Conservation (phyloP, 1,140 invertebrate species). For the Paralvinella palmiformis region DNA sequence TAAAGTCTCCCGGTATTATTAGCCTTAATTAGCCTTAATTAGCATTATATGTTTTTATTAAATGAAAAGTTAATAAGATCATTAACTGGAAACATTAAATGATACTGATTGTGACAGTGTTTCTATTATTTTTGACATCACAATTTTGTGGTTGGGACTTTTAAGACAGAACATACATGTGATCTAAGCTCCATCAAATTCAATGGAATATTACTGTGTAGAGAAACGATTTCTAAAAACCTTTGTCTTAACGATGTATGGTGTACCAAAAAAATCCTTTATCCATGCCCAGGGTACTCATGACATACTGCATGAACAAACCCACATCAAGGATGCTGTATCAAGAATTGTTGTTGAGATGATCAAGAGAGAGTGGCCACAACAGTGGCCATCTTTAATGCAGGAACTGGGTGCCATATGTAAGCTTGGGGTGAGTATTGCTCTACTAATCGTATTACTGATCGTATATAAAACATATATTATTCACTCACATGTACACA, state of each 20-base stretch:
- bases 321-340: conserved; percentile 77
- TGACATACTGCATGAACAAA: conserved; percentile 51
- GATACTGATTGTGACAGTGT: background rate
- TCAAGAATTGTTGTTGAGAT: conserved; percentile 86
- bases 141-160: background rate
- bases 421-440: conserved; percentile 54
- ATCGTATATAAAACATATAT: too few relatives aligned
- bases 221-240: background rate
- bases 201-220: background rate
- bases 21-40: too few relatives aligned
- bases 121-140: background rate
- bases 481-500: too few relatives aligned
- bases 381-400: conserved; percentile 83
- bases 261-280: background rate
- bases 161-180: background rate
- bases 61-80: too few relatives aligned
- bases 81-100: too few relatives aligned
- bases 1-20: too few relatives aligned
- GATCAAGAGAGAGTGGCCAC: conserved; percentile 91
- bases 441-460: too few relatives aligned
- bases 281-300: conserved; percentile 31
- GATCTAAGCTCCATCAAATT: background rate
- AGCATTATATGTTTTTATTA: too few relatives aligned
- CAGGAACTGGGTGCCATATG: conserved; percentile 67
- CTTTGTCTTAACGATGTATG: background rate